Evolutionary conservation across 2,888 invertebrate genomes (phyloP).

Genomic region (Teinopalpus imperialis): DNA sequence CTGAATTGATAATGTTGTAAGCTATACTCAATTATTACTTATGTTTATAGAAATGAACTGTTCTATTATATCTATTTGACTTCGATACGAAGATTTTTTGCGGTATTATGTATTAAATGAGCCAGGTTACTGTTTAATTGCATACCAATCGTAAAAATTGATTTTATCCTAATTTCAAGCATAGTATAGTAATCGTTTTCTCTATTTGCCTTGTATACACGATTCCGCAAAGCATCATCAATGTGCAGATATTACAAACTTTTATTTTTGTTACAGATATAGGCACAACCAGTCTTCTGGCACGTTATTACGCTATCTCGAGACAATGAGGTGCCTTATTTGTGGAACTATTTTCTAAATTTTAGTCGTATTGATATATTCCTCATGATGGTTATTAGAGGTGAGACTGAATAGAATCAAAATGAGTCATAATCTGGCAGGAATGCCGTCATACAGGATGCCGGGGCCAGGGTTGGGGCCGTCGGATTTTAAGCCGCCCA

Average conservation of each 20-base stretch:
- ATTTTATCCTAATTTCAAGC: not conserved
- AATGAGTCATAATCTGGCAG: slow-evolving; percentile 91
- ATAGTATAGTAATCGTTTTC: slow-evolving; percentile 7
- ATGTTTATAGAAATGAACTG: slow-evolving; percentile 30
- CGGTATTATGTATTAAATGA: not conserved
- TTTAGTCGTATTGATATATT: slow-evolving; percentile 38
- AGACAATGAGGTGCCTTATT: slow-evolving; percentile 68
- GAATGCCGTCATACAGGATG: slow-evolving; percentile 90
- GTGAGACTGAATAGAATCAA: slow-evolving; percentile 61
- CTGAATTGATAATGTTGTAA: slow-evolving; percentile 77
- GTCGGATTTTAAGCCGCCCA: slow-evolving; percentile 87
- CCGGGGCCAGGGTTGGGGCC: slow-evolving; percentile 87
- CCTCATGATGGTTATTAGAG: slow-evolving; percentile 65
- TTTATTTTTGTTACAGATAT: slow-evolving; percentile 75
- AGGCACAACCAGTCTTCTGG: slow-evolving; percentile 69
- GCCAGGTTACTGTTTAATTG: slow-evolving; percentile 5
- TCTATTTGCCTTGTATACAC: slow-evolving; percentile 10
- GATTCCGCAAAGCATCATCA: slow-evolving; percentile 11
- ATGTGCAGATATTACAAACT: slow-evolving; percentile 25
- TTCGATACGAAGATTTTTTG: not conserved
- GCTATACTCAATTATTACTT: slow-evolving; percentile 50
- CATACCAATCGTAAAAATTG: not conserved
- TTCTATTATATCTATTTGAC: slow-evolving; percentile 17
- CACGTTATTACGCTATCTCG: slow-evolving; percentile 63
- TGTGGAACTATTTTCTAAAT: slow-evolving; percentile 53